Conservation (phyloP, 37 sponge, comb jelly and placozoan genomes). For the Ianthella basta region DNA sequence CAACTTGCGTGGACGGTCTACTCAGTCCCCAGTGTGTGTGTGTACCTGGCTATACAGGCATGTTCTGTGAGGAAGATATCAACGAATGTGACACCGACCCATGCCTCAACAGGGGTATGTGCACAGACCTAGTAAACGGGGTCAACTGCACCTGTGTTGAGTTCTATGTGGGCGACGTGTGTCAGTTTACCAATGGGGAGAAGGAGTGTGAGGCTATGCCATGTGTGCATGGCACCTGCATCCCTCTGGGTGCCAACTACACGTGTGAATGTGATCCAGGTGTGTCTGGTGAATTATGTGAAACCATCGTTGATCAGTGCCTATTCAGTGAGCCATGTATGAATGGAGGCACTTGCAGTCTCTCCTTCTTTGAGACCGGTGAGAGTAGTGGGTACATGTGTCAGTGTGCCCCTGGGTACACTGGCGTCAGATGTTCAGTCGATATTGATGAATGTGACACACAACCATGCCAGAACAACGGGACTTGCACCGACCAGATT, state of each 20-base stretch:
- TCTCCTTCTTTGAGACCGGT: too few species aligned
- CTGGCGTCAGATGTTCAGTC: neutral
- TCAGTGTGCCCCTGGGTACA: conserved; percentile 33
- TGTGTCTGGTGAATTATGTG: conserved; percentile 7
- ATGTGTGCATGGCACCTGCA: too few species aligned
- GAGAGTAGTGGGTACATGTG: conserved; percentile 1
- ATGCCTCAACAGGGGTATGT: conserved; percentile 34
- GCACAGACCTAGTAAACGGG: neutral
- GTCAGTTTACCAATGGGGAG: neutral
- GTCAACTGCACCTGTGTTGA: conserved; percentile 39
- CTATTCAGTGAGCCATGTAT: conserved; percentile 32
- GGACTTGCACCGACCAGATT: conserved; percentile 45
- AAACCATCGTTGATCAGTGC: conserved; percentile 43
- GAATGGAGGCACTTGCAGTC: conserved; percentile 32
- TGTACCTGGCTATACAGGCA: conserved; percentile 36
- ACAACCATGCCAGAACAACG: conserved; percentile 41
- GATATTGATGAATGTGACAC: conserved; percentile 34
- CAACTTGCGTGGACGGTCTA: conserved; percentile 39
- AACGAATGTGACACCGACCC: conserved; percentile 27
- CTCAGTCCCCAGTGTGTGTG: conserved; percentile 43
- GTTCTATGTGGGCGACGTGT: conserved; percentile 40
- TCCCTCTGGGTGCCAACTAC: too few species aligned
- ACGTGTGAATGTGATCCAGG: too few species aligned
- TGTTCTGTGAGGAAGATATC: conserved; percentile 35
- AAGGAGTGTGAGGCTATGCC: too few species aligned